phyloP scores from a whole-genome alignment of 1,140 invertebrate genomes.

The Hermatobates lingyangjiaoensis region DNA sequence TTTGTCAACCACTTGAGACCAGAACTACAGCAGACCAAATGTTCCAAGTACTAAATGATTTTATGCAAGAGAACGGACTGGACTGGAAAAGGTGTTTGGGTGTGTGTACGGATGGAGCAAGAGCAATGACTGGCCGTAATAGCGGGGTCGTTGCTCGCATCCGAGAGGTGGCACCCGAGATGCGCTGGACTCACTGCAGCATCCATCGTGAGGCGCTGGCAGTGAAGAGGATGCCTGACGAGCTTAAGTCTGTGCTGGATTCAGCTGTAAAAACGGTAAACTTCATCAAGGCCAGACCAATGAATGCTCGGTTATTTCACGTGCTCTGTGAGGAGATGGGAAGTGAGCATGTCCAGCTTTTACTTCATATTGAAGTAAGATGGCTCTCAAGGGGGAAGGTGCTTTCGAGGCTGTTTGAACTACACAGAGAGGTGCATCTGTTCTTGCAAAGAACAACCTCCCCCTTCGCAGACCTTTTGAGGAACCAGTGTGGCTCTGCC shows the following conservation, averaged over 20 bases:
- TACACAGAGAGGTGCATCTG: neutral
- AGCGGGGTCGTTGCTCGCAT: neutral
- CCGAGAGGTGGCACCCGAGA: neutral
- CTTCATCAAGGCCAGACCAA: neutral
- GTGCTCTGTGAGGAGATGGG: neutral
- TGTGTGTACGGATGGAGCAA: neutral
- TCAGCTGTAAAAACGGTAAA: neutral
- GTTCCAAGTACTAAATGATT: too few relatives aligned
- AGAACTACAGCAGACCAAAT: too few relatives aligned
- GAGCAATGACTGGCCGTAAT: neutral
- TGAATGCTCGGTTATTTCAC: neutral
- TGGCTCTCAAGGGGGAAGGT: neutral
- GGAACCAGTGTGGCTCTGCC: too few relatives aligned
- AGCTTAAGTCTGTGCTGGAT: neutral
- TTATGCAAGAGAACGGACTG: too few relatives aligned
- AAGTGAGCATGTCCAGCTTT: neutral
- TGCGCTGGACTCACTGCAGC: neutral
- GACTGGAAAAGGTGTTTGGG: neutral
- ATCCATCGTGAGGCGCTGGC: neutral
- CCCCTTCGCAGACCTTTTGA: too few relatives aligned
- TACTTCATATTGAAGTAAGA: neutral
- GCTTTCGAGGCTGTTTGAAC: neutral
- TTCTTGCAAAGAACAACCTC: too few relatives aligned
- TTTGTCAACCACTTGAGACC: too few relatives aligned
- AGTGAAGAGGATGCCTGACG: neutral